Conservation (phyloP, 1,140 invertebrate species). For the Drosophila sulfurigaster region DNA sequence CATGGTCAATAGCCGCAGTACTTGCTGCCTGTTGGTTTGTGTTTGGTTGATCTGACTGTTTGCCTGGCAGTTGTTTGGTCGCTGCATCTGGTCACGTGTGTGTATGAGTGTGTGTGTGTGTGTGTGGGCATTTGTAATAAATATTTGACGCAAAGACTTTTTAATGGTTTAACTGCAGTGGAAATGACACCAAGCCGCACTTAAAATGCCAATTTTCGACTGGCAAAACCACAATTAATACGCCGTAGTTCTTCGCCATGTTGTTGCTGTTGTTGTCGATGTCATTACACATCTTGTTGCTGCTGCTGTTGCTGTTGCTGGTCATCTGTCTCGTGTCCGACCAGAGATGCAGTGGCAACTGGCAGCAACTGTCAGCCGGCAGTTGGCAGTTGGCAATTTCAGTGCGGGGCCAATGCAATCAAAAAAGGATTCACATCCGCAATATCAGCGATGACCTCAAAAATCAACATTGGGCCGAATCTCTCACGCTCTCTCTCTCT, state of each 20-base stretch:
- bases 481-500: conserved; percentile 5
- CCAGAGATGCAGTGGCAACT: conserved; percentile 19
- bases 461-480: conserved; percentile 73
- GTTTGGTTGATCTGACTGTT: conserved; percentile 12
- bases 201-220: conserved; percentile 82
- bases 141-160: conserved; percentile 75
- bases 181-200: conserved; percentile 78
- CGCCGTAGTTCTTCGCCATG: conserved; percentile 37
- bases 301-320: conserved; percentile 2
- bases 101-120: too few species aligned
- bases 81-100: background rate
- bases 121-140: conserved; percentile 67
- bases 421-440: conserved; percentile 81
- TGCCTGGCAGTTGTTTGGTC: background rate
- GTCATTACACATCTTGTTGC: conserved; percentile 10
- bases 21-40: conserved; percentile 23
- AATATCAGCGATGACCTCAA: conserved; percentile 83
- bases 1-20: conserved; percentile 33
- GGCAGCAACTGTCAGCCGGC: conserved; percentile 7
- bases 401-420: conserved; percentile 67
- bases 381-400: conserved; percentile 24
- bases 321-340: background rate
- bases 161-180: conserved; percentile 69
- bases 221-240: conserved; percentile 81
- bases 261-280: background rate